Evolutionary conservation across 2,888 invertebrate genomes (phyloP), one percentile per base, ranked within the genome.

Genomic region (Cephus runcator): DNA sequence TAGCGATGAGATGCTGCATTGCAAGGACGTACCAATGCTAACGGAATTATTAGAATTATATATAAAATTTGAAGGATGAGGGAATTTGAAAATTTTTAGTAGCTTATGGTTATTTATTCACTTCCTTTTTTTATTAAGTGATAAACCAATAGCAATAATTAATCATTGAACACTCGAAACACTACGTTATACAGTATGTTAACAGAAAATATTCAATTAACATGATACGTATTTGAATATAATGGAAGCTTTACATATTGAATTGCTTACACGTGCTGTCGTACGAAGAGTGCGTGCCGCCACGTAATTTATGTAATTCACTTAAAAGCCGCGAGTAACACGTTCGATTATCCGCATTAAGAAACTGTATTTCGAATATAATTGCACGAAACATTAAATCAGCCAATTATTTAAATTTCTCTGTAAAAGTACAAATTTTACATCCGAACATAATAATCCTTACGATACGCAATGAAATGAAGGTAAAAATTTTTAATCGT

Each of bases 241-340:
- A 78, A 78, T 78, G 73, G 73, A 33, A 73, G 69, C 40, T 78
- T 78, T 78, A 73, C 75, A 78, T 31, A 35, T 73, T n/a, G 56
- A 78, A 78, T 73, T 78, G 73, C 76, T 11, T 71, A 35, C 56
- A 35, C 71, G 71, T 31, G 71, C 71, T 34, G 34, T 23, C 12
- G 71, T 31, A 31, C 33, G 34, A 1, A 9, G 34, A 71, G 15
- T 34, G 33, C 33, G 34, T 31, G 33, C 12, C 33, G 71, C 12
- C 12, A 23, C 3, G 31, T 71, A 34, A 71, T 71, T 71, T 34
- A 71, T 71, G 71, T 71, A 34, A 71, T 71, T 71, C 71, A 56
- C 56, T 23, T 56, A 9, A 56, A 9, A 56, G 9, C 56, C 56
- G 9, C 56, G 56, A 56, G 23, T 56, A 56, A 56, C 56, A 56